These are phyloP conservation scores for Pammene fasciana DNA, from an alignment of 2,888 invertebrate genomes.

Conservation along the genomic window DNA sequence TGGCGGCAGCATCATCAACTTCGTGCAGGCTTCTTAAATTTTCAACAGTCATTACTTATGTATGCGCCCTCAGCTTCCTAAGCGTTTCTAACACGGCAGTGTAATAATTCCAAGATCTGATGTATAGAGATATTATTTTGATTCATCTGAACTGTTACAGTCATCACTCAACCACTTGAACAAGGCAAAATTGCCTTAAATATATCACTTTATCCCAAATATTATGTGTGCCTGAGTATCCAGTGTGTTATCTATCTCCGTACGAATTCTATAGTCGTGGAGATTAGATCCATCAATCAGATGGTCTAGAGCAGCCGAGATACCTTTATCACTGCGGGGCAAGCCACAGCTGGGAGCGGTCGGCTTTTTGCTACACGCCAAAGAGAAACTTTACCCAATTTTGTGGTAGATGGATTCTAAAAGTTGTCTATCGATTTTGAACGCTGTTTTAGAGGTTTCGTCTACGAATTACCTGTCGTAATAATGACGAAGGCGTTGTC, in stretches of 20 bases:
- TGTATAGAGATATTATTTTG: conserved; percentile 9
- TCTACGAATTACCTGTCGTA: neutral
- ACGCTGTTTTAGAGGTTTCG: conserved; percentile 13
- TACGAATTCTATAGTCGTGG: conserved; percentile 64
- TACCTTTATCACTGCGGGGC: conserved; percentile 54
- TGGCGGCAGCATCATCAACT: neutral
- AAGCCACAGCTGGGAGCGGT: conserved; percentile 52
- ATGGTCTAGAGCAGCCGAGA: conserved; percentile 58
- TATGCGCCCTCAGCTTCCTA: neutral
- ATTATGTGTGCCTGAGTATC: conserved; percentile 52
- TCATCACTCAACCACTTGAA: conserved; percentile 22
- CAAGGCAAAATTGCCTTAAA: conserved; percentile 32
- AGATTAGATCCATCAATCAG: conserved; percentile 76
- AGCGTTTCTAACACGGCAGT: neutral
- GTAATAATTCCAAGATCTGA: conserved; percentile 7
- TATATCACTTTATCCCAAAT: conserved; percentile 45
- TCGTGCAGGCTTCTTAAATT: neutral
- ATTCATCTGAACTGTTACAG: conserved; percentile 27
- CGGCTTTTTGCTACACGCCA: conserved; percentile 7
- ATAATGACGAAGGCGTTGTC: neutral
- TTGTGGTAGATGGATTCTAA: conserved; percentile 18
- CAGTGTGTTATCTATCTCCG: conserved; percentile 61
- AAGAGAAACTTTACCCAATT: conserved; percentile 19
- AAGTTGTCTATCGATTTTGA: conserved; percentile 14
- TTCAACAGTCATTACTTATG: neutral